Base-by-base conservation (phyloP, 2,888 invertebrate species). In the Temnothorax ravouxi region DNA sequence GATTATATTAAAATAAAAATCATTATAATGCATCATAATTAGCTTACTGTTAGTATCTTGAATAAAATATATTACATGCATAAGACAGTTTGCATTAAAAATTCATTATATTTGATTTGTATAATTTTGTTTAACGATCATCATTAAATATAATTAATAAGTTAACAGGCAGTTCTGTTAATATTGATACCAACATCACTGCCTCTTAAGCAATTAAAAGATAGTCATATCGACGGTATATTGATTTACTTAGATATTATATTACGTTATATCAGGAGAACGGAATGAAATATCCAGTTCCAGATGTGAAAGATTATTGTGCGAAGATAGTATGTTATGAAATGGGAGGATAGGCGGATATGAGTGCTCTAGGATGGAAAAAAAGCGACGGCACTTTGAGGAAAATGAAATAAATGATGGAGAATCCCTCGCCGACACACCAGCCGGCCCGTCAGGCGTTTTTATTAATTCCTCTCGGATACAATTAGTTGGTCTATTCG, bases 401-500 rank as follows among this genome's bases (percentile, higher is more conserved):
- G 92, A 90, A 92, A 93, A 93, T 93, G 91, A 93, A 93, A 93
- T 91, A 93, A 93, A 93, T 93, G 93, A 93, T 92, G 90, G 90
- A 91, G 91, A 89, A 91, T 91, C 89, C 89, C 90, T 88, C 66
- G 83, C 59, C 62, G 64, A 79, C 89, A 88, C 88, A 88, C 76
- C 87, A 87, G 87, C 82, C 87, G 82, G 87, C 82, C 90, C 92
- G 91, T 93, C 91, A 92, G 92, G 90, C 92, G 92, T 93, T 94
- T 94, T 94, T 94, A 94, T 94, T 94, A 94, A 94, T 95, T 94
- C 92, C 93, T 93, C 93, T 94, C 93, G 92, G 94, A 94, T 94
- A 94, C 94, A 94, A 95, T 94, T 94, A 95, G 94, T 94, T 94
- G 94, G 92, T 93, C 94, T 94, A 94, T 94, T 94, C 94, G 94